Evolutionary conservation across 2,888 invertebrate species (phyloP), one percentile per base, ranked within the genome.

Genomic region (Trachelus troglodyta): DNA sequence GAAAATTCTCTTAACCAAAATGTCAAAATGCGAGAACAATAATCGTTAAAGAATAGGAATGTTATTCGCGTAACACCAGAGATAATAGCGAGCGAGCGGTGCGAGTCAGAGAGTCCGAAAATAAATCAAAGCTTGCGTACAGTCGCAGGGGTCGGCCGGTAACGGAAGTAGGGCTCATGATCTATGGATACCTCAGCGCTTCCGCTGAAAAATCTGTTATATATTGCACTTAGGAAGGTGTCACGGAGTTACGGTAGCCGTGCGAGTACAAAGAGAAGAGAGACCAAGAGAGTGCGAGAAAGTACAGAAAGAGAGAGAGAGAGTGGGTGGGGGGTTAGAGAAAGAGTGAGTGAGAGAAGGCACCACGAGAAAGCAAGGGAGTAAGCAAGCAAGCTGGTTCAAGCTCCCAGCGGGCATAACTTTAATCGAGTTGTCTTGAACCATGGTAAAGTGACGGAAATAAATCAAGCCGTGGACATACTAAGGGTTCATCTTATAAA

Each of bases 201-300:
- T 90, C 90, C 89, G 89, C 85, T 87, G 86, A 89, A 90, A 90
- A 90, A 90, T 90, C 88, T 87, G 88, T 90, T 90, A 90, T 90
- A 90, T 89, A 89, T 89, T 89, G 87, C 88, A 86, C 85, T 86
- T 87, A 88, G 86, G 85, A 84, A 87, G 86, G 85, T 84, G 85
- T 83, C 83, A 82, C 79, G 83, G 84, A 85, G 84, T 87, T 83
- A 83, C 80, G 79, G 84, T 75, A 11, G 71, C 9, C 12, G 12
- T 33, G 31, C 33, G 33, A 31, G 71, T 34, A 71, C 71, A 34
- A 71, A 71, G 71, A 33, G 71, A 15, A 71, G 34, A 33, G 30
- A 33, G 71, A 31, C 3, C 31, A 11, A 33, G 71, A 33, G 71
- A 71, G 71, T 9, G 0, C 1, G 15, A 34, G 31, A 33, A 31